Percentiles rank a stretch among this genome's conserved stretches.
phyloP scores from a whole-genome alignment of 2,888 invertebrate species.

The Maniola hyperantus region DNA sequence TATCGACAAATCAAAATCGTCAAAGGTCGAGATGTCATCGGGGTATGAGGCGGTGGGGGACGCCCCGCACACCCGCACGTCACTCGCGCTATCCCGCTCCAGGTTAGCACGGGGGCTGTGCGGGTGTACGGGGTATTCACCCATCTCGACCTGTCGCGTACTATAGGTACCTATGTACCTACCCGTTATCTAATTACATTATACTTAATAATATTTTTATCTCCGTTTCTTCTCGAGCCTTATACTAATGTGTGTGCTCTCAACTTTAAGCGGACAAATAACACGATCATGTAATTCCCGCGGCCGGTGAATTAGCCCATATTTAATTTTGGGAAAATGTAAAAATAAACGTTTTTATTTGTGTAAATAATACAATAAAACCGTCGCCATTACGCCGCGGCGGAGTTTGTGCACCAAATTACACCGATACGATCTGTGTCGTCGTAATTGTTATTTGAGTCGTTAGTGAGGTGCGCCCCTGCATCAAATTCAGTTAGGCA shows the following conservation, averaged over 20 bases:
- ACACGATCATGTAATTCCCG: conserved; percentile 70
- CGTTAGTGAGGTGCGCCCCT: conserved; percentile 69
- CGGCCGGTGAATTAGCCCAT: conserved; percentile 72
- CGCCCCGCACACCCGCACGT: no score
- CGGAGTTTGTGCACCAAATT: conserved; percentile 74
- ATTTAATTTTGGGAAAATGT: conserved; percentile 83
- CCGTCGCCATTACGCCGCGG: conserved; percentile 67
- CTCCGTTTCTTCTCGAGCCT: not conserved
- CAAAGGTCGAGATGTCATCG: no score
- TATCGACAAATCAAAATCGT: no score
- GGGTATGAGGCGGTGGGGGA: no score
- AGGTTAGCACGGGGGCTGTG: no score
- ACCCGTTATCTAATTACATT: no score
- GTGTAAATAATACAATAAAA: conserved; percentile 83
- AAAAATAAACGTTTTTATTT: conserved; percentile 83
- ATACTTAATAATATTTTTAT: no score
- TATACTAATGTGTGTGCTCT: conserved; percentile 46
- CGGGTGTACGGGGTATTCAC: no score
- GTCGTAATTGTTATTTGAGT: conserved; percentile 78
- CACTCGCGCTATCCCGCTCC: no score
- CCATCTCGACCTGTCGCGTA: no score
- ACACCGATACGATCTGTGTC: conserved; percentile 77
- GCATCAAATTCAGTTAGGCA: conserved; percentile 80
- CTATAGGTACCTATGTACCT: no score
- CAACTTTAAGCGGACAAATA: conserved; percentile 58